Evolutionary conservation across 2,113 vertebrate genomes (phyloP).

Genomic region (Pteruthius melanotis): DNA sequence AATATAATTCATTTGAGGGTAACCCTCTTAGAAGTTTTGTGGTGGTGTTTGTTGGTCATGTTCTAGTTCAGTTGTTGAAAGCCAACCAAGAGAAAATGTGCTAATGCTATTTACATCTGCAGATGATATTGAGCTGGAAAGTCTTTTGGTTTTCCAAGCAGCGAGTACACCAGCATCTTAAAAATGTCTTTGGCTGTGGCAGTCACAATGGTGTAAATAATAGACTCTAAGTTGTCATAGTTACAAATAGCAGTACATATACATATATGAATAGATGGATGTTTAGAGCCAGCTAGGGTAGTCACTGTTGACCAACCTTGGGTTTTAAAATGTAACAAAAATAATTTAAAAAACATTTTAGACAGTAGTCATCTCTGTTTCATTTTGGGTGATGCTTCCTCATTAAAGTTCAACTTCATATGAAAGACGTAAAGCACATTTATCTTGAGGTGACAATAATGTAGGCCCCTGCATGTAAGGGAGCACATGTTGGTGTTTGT

Average conservation of each 20-base stretch:
- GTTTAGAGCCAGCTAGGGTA: not conserved
- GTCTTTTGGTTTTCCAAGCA: not conserved
- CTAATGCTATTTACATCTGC: constrained; percentile 5
- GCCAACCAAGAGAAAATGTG: not conserved
- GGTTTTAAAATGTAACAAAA: not conserved
- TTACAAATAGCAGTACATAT: not conserved
- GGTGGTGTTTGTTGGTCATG: not conserved
- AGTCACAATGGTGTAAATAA: not conserved
- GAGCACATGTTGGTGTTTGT: not conserved
- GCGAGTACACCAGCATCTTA: not conserved
- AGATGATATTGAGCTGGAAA: not conserved
- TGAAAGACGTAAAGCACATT: not conserved
- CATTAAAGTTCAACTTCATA: not conserved
- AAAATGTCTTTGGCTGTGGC: not conserved
- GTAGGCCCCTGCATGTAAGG: not conserved
- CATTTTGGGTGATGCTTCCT: not conserved
- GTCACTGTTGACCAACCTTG: not conserved
- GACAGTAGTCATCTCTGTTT: not conserved
- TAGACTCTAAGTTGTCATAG: not conserved
- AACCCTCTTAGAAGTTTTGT: not conserved
- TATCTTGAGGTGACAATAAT: not conserved
- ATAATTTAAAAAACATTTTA: not conserved
- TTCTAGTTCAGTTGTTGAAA: not conserved
- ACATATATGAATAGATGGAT: not conserved
- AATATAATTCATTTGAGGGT: not conserved